Evolutionary conservation across 2,113 vertebrate species (phyloP).

Genomic region (Aptenodytes patagonicus): DNA sequence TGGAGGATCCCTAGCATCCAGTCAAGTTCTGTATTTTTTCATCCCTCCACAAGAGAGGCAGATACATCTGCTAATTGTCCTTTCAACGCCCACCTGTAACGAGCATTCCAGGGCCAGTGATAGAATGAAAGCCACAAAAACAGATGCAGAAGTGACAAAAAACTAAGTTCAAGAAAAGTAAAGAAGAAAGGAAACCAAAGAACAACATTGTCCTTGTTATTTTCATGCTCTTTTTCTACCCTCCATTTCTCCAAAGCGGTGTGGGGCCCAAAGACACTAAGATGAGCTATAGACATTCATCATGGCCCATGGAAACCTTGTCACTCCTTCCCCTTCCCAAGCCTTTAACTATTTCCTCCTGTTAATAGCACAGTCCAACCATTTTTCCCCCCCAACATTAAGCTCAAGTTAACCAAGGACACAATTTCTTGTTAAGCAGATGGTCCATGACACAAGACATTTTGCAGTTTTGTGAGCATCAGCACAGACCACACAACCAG

Average conservation of each 20-base stretch:
- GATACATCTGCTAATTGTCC: background rate
- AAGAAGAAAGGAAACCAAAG: background rate
- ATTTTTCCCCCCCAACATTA: background rate
- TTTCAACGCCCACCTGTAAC: background rate
- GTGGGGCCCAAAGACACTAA: background rate
- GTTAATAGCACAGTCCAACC: background rate
- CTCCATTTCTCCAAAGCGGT: background rate
- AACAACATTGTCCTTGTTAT: background rate
- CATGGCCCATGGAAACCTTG: background rate
- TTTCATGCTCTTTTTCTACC: background rate
- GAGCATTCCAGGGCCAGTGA: background rate
- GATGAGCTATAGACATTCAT: background rate
- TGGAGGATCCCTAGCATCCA: fast-evolving
- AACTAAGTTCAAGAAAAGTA: background rate
- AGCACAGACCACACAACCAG: background rate
- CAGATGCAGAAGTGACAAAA: background rate
- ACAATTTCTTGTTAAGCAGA: background rate
- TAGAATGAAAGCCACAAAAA: background rate
- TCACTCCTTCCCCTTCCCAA: background rate
- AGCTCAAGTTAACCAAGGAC: background rate
- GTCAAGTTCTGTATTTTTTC: background rate
- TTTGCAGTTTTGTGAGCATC: background rate
- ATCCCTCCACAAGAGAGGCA: background rate
- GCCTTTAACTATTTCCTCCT: background rate
- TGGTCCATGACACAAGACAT: background rate